Evolutionary conservation across 2,888 invertebrate genomes (phyloP), one percentile per base, ranked within the genome.

Genomic region (Monochamus alternatus): DNA sequence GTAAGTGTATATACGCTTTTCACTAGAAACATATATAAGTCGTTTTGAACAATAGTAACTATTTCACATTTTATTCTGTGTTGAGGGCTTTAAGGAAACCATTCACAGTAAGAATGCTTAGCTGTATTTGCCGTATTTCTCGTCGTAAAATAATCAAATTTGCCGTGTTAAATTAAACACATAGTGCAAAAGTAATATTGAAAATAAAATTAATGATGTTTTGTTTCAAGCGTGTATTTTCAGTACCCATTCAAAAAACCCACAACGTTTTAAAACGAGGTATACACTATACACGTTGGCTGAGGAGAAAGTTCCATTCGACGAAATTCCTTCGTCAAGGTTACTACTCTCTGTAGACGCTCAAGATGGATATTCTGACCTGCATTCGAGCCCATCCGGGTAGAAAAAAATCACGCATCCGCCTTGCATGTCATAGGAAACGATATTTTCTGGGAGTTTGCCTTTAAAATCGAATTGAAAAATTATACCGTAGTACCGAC

Each of bases 251-350:
- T 38, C 4, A 38, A 38, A 7, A 38, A 38, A 38, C 4, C 47
- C 47, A 12, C 12, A 47, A 47, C 9, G 44, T 44, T 64, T n/a
- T 2, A 44, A 64, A 64, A 64, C 30, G 22, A 43, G 10, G 69
- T 32, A 43, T 69, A 47, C 44, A 44, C 59, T 32, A 43, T 69
- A 47, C 44, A 44, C 59, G 59, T 30, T 69, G 14, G 14, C 12
- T 5, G 3, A 4, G 62, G 70, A 44, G 70, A 70, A 70, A 70
- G 70, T 70, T 60, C 31, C 22, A 30, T 7, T 30, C 14, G 14
- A 47, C 47, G 47, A 70, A 70, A 70, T 62, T 69, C 70, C 30
- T 14, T 22, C 14, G n/a, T 51, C 70, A 70, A 70, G 62, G 70
- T 51, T 70, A 69, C 22, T 5, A 60, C 7, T 51, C 12, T 60